Conservation (phyloP, 1,140 invertebrate species). For the Zaprionus africanus region DNA sequence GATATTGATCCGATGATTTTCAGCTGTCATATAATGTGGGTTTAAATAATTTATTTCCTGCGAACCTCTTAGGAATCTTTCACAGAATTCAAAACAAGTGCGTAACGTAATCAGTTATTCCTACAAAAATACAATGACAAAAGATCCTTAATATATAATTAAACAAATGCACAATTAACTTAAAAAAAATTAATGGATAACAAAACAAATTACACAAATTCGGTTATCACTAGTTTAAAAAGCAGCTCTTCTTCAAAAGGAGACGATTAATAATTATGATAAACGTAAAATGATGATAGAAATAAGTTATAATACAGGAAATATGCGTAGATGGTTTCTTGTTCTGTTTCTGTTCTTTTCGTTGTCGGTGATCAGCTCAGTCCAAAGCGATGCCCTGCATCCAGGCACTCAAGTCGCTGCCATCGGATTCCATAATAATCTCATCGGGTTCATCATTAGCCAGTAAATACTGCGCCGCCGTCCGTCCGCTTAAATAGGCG, state of each 20-base stretch:
- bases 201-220: slow-evolving; percentile 37
- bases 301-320: slow-evolving; percentile 70
- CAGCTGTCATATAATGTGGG: slow-evolving; percentile 25
- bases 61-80: background rate
- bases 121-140: slow-evolving; percentile 16
- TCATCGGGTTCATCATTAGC: slow-evolving; percentile 86
- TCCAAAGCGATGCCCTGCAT: slow-evolving; percentile 91
- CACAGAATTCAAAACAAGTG: slow-evolving; percentile 38
- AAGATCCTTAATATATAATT: slow-evolving; percentile 16
- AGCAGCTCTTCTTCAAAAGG: slow-evolving; percentile 28
- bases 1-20: slow-evolving; percentile 41
- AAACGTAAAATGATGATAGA: slow-evolving; percentile 28
- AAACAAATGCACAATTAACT: slow-evolving; percentile 59
- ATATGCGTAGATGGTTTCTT: slow-evolving; percentile 1
- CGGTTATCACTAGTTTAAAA: slow-evolving; percentile 66
- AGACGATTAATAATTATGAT: slow-evolving; percentile 35
- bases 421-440: slow-evolving; percentile 88
- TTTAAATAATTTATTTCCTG: slow-evolving; percentile 12
- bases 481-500: slow-evolving; percentile 94
- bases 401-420: slow-evolving; percentile 93
- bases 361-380: slow-evolving; percentile 55
- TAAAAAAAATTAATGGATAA: slow-evolving; percentile 28
- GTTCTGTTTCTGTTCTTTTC: slow-evolving; percentile 1
- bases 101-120: slow-evolving; percentile 8
- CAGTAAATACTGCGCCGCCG: slow-evolving; percentile 91